These are phyloP conservation scores for Halcyon chelicuti DNA, from an alignment of 2,797 vertebrate species.

Conservation along the genomic window DNA sequence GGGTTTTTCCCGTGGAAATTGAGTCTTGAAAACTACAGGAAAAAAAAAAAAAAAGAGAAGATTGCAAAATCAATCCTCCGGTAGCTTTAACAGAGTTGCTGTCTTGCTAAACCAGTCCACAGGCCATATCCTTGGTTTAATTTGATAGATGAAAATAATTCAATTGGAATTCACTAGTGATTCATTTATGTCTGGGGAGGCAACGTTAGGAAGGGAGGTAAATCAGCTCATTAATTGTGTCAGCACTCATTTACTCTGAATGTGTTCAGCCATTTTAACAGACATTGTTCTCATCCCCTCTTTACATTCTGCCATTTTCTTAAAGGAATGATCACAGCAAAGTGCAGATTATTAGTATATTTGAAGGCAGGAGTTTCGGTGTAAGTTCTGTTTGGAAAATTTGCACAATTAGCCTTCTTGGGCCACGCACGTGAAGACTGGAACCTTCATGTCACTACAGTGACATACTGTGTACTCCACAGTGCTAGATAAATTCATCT, in stretches of 20 bases:
- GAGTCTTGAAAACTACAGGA: neutral
- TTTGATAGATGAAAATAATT: neutral
- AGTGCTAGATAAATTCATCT: neutral
- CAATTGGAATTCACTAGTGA: neutral
- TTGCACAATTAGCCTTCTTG: neutral
- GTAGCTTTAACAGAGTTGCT: neutral
- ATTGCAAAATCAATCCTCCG: neutral
- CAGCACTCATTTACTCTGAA: neutral
- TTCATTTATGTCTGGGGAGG: neutral
- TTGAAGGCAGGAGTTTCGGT: neutral
- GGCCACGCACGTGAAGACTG: neutral
- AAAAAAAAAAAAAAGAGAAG: neutral
- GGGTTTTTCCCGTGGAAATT: neutral
- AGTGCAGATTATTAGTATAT: neutral
- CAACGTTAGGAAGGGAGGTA: neutral
- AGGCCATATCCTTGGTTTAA: neutral
- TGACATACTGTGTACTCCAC: neutral
- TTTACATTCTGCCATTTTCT: neutral
- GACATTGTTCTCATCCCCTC: neutral
- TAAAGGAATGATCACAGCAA: neutral
- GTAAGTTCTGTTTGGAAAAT: neutral
- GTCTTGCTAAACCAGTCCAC: neutral
- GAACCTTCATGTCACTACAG: neutral
- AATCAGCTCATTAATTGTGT: neutral
- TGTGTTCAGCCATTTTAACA: neutral